Evolutionary conservation across 2,113 vertebrate genomes (phyloP).

Genomic region (Barnardius zonarius): DNA sequence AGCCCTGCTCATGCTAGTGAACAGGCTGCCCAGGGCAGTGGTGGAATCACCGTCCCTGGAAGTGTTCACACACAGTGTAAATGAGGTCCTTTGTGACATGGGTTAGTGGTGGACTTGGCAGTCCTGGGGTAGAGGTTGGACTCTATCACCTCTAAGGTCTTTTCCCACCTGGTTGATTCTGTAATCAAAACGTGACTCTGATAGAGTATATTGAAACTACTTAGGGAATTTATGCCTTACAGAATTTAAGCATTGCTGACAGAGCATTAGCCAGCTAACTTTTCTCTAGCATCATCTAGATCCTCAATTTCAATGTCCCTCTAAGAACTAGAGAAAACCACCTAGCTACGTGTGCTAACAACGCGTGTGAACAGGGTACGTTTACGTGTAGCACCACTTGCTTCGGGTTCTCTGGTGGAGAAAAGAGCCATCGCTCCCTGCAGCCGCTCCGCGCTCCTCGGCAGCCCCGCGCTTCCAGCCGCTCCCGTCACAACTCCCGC

Average conservation of each 20-base stretch:
- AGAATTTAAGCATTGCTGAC: not conserved
- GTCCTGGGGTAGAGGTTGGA: not conserved
- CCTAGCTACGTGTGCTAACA: no score
- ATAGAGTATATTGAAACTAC: not conserved
- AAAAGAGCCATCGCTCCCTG: fast-evolving
- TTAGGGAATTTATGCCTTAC: not conserved
- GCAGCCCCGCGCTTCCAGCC: fast-evolving
- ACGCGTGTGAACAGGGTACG: fast-evolving
- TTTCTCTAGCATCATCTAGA: not conserved
- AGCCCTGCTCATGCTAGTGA: not conserved
- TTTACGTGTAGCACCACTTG: fast-evolving
- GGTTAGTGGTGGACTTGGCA: not conserved
- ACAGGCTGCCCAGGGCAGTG: not conserved
- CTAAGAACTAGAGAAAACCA: fast-evolving
- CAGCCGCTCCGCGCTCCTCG: fast-evolving
- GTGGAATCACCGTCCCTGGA: not conserved
- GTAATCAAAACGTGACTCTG: not conserved
- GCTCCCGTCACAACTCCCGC: fast-evolving
- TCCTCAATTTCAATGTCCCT: fast-evolving
- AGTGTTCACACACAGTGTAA: not conserved
- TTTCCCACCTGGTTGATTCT: not conserved
- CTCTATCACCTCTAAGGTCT: not conserved
- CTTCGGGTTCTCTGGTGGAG: not conserved
- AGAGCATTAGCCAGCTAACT: not conserved
- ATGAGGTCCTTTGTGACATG: not conserved